These are phyloP conservation scores for Rhyacichthys aspro DNA, from an alignment of 2,797 vertebrate genomes.

Conservation along the genomic window DNA sequence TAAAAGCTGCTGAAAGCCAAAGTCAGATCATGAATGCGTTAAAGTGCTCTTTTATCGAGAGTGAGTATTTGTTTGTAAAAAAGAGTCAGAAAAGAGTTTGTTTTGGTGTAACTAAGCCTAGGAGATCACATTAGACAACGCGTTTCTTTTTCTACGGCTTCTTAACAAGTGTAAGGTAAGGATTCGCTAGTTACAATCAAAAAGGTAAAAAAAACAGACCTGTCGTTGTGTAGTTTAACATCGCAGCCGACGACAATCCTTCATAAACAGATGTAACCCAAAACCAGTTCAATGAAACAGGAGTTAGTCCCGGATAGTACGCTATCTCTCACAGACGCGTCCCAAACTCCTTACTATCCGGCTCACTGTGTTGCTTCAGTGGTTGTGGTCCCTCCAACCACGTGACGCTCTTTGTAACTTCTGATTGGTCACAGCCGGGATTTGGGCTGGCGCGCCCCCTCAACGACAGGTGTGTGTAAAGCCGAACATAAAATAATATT, in stretches of 20 bases:
- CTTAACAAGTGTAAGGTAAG: not conserved
- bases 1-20: no score
- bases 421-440: constrained; percentile 18
- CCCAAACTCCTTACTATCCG: not conserved
- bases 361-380: not conserved
- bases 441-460: constrained; percentile 13
- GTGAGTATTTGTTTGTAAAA: no score
- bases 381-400: constrained; percentile 30
- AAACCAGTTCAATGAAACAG: not conserved
- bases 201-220: constrained; percentile 40
- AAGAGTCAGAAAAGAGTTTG: not conserved
- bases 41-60: no score
- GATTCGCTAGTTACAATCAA: not conserved
- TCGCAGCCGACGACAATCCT: constrained; percentile 32
- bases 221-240: constrained; percentile 49
- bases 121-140: not conserved
- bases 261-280: not conserved
- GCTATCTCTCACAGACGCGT: not conserved
- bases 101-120: constrained; percentile 1
- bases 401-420: constrained; percentile 31
- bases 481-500: fast-evolving
- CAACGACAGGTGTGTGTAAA: constrained; percentile 61
- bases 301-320: constrained; percentile 35
- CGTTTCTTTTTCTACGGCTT: not conserved
- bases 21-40: no score